Conservation (phyloP, 23 tunicate genomes). For the Ciona savignyi region DNA sequence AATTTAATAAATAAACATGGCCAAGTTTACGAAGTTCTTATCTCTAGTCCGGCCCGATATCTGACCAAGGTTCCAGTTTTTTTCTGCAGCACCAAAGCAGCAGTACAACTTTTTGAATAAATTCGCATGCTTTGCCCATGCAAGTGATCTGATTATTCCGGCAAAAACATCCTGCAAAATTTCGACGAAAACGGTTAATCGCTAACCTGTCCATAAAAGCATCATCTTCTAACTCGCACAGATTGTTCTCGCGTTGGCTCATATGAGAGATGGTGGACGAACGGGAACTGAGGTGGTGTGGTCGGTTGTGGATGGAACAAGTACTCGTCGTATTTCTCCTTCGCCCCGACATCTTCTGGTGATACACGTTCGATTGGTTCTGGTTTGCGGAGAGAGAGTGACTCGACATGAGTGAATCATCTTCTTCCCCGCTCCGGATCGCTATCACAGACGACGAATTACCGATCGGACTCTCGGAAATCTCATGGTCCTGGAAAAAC, state of each 20-base stretch:
- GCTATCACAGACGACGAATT: conserved; percentile 16
- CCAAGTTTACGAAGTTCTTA: too few species aligned
- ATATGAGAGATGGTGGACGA: background rate
- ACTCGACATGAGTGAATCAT: conserved; percentile 13
- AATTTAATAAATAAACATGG: too few species aligned
- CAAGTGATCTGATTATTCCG: too few species aligned
- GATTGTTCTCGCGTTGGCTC: background rate
- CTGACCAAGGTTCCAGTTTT: too few species aligned
- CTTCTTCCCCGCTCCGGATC: conserved; percentile 6
- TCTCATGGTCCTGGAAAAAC: conserved; percentile 21
- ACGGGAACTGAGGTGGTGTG: background rate
- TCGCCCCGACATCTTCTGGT: conserved; percentile 1
- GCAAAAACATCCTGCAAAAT: too few species aligned
- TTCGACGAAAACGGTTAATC: too few species aligned
- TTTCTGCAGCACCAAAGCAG: too few species aligned
- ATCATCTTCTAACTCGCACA: background rate
- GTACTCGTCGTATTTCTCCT: background rate
- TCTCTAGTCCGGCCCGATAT: too few species aligned
- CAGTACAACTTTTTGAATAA: too few species aligned
- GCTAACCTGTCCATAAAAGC: background rate
- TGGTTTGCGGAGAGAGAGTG: conserved; percentile 5
- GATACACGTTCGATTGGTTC: background rate
- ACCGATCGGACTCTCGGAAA: conserved; percentile 1
- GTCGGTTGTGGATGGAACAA: background rate
- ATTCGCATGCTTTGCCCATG: too few species aligned